phyloP scores from a whole-genome alignment of 2,888 invertebrate species.

The Melinaea menophilus region DNA sequence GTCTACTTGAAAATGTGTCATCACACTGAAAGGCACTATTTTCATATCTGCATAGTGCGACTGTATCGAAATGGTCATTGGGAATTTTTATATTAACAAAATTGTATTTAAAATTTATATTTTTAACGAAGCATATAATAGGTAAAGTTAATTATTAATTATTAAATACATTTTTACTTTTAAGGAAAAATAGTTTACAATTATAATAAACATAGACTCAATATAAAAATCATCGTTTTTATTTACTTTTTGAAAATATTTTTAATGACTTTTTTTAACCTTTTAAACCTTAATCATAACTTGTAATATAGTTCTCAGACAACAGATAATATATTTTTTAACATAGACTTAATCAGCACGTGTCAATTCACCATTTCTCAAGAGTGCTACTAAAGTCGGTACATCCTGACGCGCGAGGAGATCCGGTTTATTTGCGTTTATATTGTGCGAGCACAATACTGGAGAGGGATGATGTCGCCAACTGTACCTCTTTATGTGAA shows the following conservation, averaged over 20 bases:
- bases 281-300: too few species aligned
- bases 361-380: constrained; percentile 17
- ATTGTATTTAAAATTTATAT: not conserved
- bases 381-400: constrained; percentile 26
- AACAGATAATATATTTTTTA: too few species aligned
- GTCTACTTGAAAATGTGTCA: constrained; percentile 64
- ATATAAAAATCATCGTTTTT: too few species aligned
- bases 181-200: too few species aligned
- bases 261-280: too few species aligned
- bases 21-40: constrained; percentile 65
- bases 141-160: too few species aligned
- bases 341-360: too few species aligned
- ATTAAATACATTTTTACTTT: too few species aligned
- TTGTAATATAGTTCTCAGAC: too few species aligned
- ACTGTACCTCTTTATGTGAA: constrained; percentile 29
- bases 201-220: too few species aligned
- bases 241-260: too few species aligned
- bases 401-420: constrained; percentile 44
- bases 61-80: constrained; percentile 28
- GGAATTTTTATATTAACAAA: not conserved
- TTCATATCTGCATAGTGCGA: constrained; percentile 47
- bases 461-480: constrained; percentile 50
- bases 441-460: constrained; percentile 77
- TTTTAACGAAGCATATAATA: too few species aligned
- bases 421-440: constrained; percentile 74